These are phyloP conservation scores for Clavelina lepadiformis DNA, from an alignment of 23 tunicate genomes.

Conservation along the genomic window DNA sequence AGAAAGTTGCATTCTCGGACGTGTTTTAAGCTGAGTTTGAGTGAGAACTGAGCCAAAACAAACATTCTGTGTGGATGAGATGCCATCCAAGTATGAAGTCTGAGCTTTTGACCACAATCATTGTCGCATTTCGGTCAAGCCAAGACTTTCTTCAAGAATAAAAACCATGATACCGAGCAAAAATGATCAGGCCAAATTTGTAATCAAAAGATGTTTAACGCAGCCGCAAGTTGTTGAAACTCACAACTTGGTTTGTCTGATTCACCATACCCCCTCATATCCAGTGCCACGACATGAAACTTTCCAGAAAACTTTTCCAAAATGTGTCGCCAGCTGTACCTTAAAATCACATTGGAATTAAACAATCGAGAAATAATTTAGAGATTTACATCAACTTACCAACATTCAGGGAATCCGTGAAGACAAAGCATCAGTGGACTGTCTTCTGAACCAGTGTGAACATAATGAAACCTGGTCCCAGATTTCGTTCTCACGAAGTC, in stretches of 20 bases:
- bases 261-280: conserved; percentile 65
- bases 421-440: conserved; percentile 38
- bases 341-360: not conserved
- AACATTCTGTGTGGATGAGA: no score
- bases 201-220: no score
- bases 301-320: conserved; percentile 21
- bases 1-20: no score
- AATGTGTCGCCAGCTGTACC: conserved; percentile 44
- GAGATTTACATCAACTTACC: conserved; percentile 27
- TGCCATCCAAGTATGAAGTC: no score
- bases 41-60: no score
- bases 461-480: conserved; percentile 64
- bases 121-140: no score
- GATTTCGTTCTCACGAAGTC: conserved; percentile 42
- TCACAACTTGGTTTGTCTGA: conserved; percentile 55
- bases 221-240: not conserved
- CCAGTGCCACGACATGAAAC: conserved; percentile 56
- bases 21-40: no score
- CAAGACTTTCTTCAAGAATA: no score
- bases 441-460: conserved; percentile 38
- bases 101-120: no score
- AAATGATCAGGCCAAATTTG: no score
- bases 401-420: conserved; percentile 78
- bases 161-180: no score
- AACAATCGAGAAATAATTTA: not conserved